Conservation (phyloP, 2,113 vertebrate species). For the Pampusana beccarii region DNA sequence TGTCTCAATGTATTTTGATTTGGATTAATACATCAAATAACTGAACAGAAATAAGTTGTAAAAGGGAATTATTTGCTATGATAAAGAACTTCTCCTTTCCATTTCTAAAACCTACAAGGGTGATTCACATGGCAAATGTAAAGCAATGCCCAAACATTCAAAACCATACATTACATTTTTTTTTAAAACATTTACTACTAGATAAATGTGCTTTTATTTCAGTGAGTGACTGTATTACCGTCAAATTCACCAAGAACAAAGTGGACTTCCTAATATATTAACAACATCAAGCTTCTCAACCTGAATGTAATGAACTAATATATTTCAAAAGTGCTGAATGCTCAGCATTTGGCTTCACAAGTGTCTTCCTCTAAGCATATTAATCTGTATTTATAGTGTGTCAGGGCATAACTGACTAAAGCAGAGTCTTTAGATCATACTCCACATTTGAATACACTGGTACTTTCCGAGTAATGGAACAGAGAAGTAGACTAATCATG, state of each 20-base stretch:
- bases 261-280: background rate
- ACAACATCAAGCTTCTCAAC: background rate
- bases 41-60: background rate
- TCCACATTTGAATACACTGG: background rate
- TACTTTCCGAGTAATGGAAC: background rate
- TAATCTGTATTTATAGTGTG: background rate
- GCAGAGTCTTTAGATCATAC: background rate
- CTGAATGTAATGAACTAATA: background rate
- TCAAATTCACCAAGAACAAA: background rate
- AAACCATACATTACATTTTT: background rate
- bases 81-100: background rate
- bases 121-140: background rate
- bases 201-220: background rate
- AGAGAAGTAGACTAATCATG: background rate
- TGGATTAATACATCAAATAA: background rate
- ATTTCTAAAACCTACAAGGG: background rate
- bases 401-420: background rate
- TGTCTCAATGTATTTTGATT: background rate
- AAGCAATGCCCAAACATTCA: background rate
- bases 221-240: background rate
- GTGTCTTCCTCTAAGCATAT: background rate
- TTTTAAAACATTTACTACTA: background rate
- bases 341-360: background rate
- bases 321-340: background rate
- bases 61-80: background rate